phyloP scores from a whole-genome alignment of 2,113 vertebrate genomes.

The Cyrtonyx montezumae region DNA sequence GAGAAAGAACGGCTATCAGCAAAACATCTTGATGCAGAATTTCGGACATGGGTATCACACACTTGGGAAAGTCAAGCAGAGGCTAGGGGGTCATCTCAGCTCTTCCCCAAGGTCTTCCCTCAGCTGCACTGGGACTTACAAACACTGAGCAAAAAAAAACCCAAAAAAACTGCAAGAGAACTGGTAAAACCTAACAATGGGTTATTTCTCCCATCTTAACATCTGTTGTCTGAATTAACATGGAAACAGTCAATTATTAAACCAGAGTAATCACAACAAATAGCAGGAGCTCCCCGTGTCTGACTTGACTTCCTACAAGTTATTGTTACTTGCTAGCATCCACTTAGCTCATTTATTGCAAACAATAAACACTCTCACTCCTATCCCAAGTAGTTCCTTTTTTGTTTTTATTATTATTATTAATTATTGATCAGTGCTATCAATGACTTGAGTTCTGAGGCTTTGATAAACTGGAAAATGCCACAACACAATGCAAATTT shows the following conservation, averaged over 20 bases:
- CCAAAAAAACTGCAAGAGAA: constrained; percentile 1
- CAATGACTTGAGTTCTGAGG: not conserved
- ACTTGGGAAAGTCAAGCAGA: not conserved
- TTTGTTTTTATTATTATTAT: not conserved
- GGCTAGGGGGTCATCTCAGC: not conserved
- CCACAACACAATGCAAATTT: not conserved
- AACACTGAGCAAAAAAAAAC: constrained; percentile 10
- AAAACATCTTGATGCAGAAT: not conserved
- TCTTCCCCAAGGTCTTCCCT: not conserved
- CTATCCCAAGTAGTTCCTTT: not conserved
- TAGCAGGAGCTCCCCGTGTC: not conserved
- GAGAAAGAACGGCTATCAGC: not conserved
- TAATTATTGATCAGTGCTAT: not conserved
- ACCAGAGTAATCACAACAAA: constrained; percentile 37
- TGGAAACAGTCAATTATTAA: constrained; percentile 36
- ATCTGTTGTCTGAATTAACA: constrained; percentile 44
- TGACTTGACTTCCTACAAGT: not conserved
- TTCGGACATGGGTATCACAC: not conserved
- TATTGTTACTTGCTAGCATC: not conserved
- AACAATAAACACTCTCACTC: not conserved
- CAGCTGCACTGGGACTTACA: not conserved
- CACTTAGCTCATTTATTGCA: not conserved
- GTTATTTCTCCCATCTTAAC: not conserved
- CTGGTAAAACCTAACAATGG: not conserved
- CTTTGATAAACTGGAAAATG: not conserved